Percentiles rank a stretch among this genome's conserved stretches.
These are phyloP conservation scores for Choloepus hoffmanni DNA, from an alignment of 2,113 vertebrate genomes.

Conservation along the genomic window DNA sequence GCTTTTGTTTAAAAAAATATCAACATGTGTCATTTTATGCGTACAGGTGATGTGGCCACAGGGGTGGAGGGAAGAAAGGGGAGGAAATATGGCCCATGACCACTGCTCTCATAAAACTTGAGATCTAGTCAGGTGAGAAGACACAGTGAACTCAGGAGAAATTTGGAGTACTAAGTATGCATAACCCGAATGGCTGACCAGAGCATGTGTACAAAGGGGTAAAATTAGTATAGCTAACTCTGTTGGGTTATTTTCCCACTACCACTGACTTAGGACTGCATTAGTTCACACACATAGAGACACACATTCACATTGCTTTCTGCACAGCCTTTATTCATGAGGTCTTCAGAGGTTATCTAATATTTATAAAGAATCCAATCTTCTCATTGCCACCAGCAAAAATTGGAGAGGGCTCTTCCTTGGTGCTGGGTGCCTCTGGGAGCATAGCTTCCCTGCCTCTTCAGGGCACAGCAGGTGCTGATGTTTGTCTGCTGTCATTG, in stretches of 20 bases:
- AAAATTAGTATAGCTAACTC: background rate
- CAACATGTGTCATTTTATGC: no score
- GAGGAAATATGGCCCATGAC: background rate
- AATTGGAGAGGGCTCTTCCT: fast-evolving
- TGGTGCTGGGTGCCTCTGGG: background rate
- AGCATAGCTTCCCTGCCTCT: background rate
- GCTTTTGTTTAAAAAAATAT: background rate
- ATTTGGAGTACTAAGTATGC: no score
- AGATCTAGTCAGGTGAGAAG: background rate
- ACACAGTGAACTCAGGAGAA: background rate
- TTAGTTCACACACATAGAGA: background rate
- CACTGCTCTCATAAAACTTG: background rate
- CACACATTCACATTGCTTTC: no score
- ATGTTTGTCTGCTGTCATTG: fast-evolving
- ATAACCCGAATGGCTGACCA: background rate
- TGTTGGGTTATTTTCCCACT: background rate
- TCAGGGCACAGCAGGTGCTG: background rate
- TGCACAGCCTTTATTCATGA: background rate
- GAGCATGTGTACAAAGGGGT: background rate
- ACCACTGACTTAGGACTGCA: background rate
- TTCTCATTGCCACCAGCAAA: background rate
- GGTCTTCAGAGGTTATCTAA: no score
- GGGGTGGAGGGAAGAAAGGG: background rate
- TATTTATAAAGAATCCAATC: no score
- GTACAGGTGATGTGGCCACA: background rate